Percentiles rank a stretch among this genome's conserved stretches.
Evolutionary conservation across 1,140 invertebrate genomes (phyloP).

Genomic region (Mactra quadrangularis): DNA sequence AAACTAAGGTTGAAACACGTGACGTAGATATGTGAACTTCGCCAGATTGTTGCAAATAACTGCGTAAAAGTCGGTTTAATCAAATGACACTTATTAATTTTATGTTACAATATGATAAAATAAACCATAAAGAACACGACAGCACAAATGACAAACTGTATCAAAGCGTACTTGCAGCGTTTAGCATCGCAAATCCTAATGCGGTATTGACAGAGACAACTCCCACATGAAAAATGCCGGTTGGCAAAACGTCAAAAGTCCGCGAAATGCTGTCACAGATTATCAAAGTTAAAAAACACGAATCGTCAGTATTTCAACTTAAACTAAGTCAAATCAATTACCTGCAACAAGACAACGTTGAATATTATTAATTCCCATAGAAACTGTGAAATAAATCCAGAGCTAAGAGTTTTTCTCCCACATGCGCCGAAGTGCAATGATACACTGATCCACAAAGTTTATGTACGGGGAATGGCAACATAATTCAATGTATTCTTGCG

Average conservation of each 20-base stretch:
- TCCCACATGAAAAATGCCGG: conserved; percentile 51
- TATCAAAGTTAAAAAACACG: neutral
- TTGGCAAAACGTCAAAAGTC: conserved; percentile 20
- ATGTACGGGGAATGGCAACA: conserved; percentile 35
- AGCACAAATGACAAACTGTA: neutral
- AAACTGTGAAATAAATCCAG: neutral
- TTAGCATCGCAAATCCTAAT: conserved; percentile 1
- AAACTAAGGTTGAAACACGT: conserved; percentile 7
- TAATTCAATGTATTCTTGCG: conserved; percentile 43
- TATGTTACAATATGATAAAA: conserved; percentile 1
- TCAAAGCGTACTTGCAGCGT: conserved; percentile 8
- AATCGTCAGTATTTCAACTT: neutral
- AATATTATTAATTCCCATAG: conserved; percentile 52
- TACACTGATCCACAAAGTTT: conserved; percentile 10
- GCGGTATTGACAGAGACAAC: conserved; percentile 17
- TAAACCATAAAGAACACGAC: neutral
- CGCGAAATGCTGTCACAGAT: conserved; percentile 20
- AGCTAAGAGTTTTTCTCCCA: neutral
- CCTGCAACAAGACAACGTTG: conserved; percentile 27
- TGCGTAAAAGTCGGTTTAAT: conserved; percentile 25
- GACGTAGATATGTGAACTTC: conserved; percentile 4
- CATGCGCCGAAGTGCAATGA: conserved; percentile 28
- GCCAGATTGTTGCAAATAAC: conserved; percentile 25
- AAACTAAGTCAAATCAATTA: conserved; percentile 17
- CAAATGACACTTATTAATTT: conserved; percentile 9